phyloP scores from a whole-genome alignment of 2,113 vertebrate genomes.

The Illadopsis cleaveri region DNA sequence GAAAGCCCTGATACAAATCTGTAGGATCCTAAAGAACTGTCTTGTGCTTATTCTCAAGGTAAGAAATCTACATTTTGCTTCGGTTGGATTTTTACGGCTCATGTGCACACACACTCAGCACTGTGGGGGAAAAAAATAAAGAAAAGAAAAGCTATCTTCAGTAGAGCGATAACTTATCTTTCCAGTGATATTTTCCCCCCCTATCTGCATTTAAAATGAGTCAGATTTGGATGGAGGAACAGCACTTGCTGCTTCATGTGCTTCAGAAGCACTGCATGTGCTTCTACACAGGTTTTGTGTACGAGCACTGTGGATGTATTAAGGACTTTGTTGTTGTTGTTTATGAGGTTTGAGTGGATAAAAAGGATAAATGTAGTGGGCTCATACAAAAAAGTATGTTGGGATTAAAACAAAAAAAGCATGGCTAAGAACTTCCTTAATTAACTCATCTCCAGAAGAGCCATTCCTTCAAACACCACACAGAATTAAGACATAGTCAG shows the following conservation, averaged over 20 bases:
- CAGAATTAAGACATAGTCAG: neutral
- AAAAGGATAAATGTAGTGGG: neutral
- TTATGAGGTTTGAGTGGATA: neutral
- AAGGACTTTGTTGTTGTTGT: neutral
- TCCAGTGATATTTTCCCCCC: neutral
- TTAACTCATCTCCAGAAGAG: neutral
- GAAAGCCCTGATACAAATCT: neutral
- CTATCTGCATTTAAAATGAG: constrained; percentile 16
- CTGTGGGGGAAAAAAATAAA: neutral
- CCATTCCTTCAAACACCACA: neutral
- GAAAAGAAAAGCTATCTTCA: neutral
- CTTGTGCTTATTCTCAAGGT: accelerated
- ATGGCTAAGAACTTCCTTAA: neutral
- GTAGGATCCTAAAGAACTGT: neutral
- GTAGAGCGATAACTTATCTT: neutral
- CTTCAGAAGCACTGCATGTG: accelerated
- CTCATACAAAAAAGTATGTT: neutral
- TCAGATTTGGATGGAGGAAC: neutral
- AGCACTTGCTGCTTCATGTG: neutral
- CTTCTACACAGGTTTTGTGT: neutral
- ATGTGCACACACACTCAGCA: neutral
- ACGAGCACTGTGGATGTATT: neutral
- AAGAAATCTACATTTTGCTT: neutral
- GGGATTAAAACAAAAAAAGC: neutral
- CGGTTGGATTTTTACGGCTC: neutral